Base-by-base conservation (phyloP, 2,797 vertebrate species). In the Triplophysa yarkandensis region DNA sequence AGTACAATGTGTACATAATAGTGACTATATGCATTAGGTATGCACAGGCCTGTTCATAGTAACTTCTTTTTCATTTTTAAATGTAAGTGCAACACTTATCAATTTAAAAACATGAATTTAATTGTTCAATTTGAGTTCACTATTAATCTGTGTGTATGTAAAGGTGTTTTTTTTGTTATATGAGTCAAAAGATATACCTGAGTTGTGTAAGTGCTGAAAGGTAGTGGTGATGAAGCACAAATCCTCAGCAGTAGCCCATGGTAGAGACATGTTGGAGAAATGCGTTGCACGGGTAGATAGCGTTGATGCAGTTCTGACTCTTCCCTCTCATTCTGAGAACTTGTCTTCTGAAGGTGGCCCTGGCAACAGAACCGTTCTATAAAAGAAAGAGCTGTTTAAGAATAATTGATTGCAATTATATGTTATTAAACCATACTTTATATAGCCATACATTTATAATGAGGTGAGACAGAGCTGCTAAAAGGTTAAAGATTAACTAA, bases 141-240 rank as follows among this genome's bases (percentile, higher is more conserved):
- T n/a, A 32, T 3, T 32, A 7, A 32, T 32, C 32, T 7, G 3
- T 32, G 32, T 32, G 32, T 3, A 32, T 7, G 7, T 32, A 32
- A 32, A 32, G 32, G 7, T 4, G 32, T 43, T 43, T 16, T 21
- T 19, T 7, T 21, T 48, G n/a, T n/a, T n/a, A 46, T 16, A 43
- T 1, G 41, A 43, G 39, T n/a, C 4, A 46, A 46, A 46, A 14
- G 16, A 19, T n/a, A 19, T 91, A 97, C 96, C 95, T 81, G 96
- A 97, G 81, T 91, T 92, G 43, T 95, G 91, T 50, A 98, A 91
- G 39, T 97, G 94, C 76, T 93, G 93, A 88, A 98, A 95, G 61
- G 93, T 96, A 77, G 91, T 91, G 69, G 93, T 92, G 84, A 98
- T 95, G 84, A 94, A 95, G 30, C 88, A 81, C 25, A 95, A 87